Conservation (phyloP, 1,140 invertebrate species). For the Vollenhovia emeryi region DNA sequence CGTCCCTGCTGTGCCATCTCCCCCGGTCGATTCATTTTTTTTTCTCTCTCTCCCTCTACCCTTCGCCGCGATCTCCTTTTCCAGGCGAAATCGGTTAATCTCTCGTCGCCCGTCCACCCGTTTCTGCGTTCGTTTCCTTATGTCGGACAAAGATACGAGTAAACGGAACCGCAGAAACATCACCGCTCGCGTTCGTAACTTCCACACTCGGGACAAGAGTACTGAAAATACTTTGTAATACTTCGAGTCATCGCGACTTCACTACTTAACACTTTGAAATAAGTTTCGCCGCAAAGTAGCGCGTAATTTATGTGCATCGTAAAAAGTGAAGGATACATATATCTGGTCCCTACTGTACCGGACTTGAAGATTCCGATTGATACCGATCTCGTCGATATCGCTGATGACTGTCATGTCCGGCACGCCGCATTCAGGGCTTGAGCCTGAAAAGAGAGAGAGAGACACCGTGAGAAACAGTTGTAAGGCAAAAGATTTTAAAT, state of each 20-base stretch:
- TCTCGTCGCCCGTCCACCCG: background rate
- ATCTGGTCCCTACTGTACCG: constrained; percentile 95
- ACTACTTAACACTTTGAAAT: background rate
- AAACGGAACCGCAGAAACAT: background rate
- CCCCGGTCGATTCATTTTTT: constrained; percentile 3
- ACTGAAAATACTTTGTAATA: background rate
- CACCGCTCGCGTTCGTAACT: background rate
- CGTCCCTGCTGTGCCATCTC: constrained; percentile 41
- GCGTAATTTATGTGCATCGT: background rate
- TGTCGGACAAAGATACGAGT: background rate
- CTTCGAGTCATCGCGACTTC: background rate
- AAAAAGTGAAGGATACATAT: constrained; percentile 94
- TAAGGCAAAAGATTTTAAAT: constrained; percentile 9
- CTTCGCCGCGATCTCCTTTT: constrained; percentile 10
- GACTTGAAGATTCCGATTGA: constrained; percentile 95
- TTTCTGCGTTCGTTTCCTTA: background rate
- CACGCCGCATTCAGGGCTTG: constrained; percentile 88
- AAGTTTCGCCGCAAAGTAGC: background rate
- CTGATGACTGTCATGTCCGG: constrained; percentile 97
- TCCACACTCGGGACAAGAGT: background rate
- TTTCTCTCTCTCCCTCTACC: background rate
- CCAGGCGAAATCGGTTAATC: background rate
- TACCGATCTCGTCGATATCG: constrained; percentile 95
- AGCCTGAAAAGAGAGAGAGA: constrained; percentile 84
- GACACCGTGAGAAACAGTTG: background rate